Base-by-base conservation (phyloP, 2,113 vertebrate genomes). In the Scomber scombrus region DNA sequence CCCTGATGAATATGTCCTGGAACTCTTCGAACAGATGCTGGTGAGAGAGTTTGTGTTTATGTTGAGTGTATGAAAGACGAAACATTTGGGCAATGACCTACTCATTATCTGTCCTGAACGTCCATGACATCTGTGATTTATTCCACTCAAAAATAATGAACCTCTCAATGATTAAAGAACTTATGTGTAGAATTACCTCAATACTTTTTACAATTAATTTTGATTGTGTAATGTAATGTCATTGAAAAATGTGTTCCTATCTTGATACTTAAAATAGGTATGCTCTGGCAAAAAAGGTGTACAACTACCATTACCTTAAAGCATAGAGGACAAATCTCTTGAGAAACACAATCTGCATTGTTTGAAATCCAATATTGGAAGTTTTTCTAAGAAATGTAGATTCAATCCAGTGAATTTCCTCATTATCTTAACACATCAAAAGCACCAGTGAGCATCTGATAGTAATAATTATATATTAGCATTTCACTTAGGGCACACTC, bases 21-120 rank as follows among this genome's bases (percentile, higher is more conserved):
- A 91, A 15, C 96, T 97, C 65, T 98, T 98, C 65, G 97, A 98
- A 89, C 95, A 98, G 94, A 98, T 98, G 97, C 84, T 98, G 96
- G 97, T 98, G 92, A 95, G 86, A 61, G 49, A 49, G 40, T 47
- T 5, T 26, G 14, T 51, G 11, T 63, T 3, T 29, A 23, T 51
- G 6, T 43, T 29, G 8, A n/a, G 21, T 62, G 14, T 15, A 23
- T 21, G 40, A 50, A 29, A 55, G 23, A 40, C 34, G 54, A 9
- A 21, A 3, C 26, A 71, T 68, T 56, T 65, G 10, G 21, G 18
- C 9, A 70, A 31, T 78, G 26, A 15, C 10, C 16, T 63, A 13
- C 62, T 47, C 0, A 31, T 63, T 31, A 29, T 75, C 15, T 63
- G 46, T 23, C 11, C 45, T 51, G 4, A 69, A 40, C 34, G 68